These are phyloP conservation scores for Samia ricini DNA, from an alignment of 1,140 invertebrate species.

Conservation along the genomic window DNA sequence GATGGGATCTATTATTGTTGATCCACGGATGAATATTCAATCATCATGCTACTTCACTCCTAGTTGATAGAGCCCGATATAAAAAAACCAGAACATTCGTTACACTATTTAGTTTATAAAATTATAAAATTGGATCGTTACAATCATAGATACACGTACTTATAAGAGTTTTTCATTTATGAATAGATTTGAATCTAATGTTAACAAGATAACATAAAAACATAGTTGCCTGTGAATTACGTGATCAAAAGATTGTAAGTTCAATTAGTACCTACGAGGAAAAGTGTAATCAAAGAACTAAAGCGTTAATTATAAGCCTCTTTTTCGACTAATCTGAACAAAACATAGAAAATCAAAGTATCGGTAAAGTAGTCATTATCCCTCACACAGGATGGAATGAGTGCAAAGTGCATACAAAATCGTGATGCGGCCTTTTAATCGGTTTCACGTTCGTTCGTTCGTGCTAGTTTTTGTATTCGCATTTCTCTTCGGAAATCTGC, in stretches of 20 bases:
- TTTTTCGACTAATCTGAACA: constrained; percentile 55
- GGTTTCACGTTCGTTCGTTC: constrained; percentile 74
- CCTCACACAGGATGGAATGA: constrained; percentile 61
- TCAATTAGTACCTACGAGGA: constrained; percentile 16
- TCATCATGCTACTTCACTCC: constrained; percentile 59
- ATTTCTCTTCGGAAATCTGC: constrained; percentile 71
- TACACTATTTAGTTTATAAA: constrained; percentile 34
- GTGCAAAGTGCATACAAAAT: constrained; percentile 77
- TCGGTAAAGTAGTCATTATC: constrained; percentile 46
- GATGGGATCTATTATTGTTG: constrained; percentile 75
- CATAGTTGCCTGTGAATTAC: neutral
- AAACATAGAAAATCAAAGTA: constrained; percentile 55
- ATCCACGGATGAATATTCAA: constrained; percentile 75
- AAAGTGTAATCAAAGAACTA: constrained; percentile 36
- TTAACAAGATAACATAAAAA: constrained; percentile 1
- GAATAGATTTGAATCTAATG: neutral
- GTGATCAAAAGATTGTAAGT: constrained; percentile 1
- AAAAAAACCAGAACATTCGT: constrained; percentile 48
- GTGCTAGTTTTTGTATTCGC: constrained; percentile 73
- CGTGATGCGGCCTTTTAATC: constrained; percentile 77
- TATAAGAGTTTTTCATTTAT: neutral
- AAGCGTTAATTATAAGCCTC: constrained; percentile 63
- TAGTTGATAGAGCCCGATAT: constrained; percentile 43
- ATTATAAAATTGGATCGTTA: constrained; percentile 19
- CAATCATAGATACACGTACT: constrained; percentile 14